These are phyloP conservation scores for Hemaris fuciformis DNA, from an alignment of 2,888 invertebrate genomes.

Conservation along the genomic window DNA sequence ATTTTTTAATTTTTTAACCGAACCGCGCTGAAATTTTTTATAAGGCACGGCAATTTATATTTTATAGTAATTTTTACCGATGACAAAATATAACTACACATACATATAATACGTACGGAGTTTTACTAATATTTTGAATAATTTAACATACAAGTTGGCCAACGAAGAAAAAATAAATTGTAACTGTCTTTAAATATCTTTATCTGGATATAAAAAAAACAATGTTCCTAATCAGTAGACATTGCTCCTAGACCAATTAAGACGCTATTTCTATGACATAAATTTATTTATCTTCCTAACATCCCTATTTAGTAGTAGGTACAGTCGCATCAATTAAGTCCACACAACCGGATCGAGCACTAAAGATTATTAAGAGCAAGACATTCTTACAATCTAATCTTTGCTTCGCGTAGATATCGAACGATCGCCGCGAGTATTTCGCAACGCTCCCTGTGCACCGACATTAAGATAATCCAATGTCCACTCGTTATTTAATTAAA, in stretches of 20 bases:
- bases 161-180: too few relatives aligned
- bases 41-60: neutral
- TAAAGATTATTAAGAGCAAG: neutral
- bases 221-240: too few relatives aligned
- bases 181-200: too few relatives aligned
- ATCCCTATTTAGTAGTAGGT: neutral
- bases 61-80: too few relatives aligned
- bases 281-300: neutral
- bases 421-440: slow-evolving; percentile 10
- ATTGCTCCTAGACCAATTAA: neutral
- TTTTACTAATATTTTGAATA: too few relatives aligned
- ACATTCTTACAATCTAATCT: slow-evolving; percentile 4
- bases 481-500: slow-evolving; percentile 78
- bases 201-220: too few relatives aligned
- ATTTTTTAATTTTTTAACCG: too few relatives aligned
- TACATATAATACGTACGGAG: too few relatives aligned
- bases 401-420: neutral
- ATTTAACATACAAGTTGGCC: too few relatives aligned
- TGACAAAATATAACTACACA: too few relatives aligned
- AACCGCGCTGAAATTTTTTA: too few relatives aligned
- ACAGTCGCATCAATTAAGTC: neutral
- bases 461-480: slow-evolving; percentile 71
- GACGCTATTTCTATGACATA: neutral
- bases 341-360: slow-evolving; percentile 16
- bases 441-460: slow-evolving; percentile 46